Evolutionary conservation across 2,113 vertebrate genomes (phyloP), one percentile per base, ranked within the genome.

Genomic region (Strix aluco): DNA sequence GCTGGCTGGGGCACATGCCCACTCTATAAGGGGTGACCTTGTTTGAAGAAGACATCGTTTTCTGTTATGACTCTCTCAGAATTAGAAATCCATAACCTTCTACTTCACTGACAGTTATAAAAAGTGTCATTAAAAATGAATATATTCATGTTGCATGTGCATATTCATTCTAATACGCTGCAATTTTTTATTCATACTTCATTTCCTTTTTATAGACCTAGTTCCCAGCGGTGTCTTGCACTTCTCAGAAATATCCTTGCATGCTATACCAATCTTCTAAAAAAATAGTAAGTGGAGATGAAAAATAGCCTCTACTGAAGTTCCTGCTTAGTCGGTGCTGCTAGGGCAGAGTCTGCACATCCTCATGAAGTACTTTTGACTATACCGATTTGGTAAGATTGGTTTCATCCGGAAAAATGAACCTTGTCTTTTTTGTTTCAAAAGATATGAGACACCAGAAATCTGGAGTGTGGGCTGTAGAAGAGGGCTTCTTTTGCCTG

Each of bases 171-270:
- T 82, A 95, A 92, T 87, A 70, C 32, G 38, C 25, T 69, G 40
- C n/a, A 27, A 73, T 81, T 86, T 95, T 96, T 92, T 87, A 95
- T 92, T 82, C 54, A 47, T 65, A 69, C 69, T 84, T 92, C 44
- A 94, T 90, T 94, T 93, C 62, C 63, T 77, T 89, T 88, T 93
- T 69, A 91, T 84, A 91, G 89, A 36, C 38, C 16, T 62, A 18
- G 15, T 69, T 94, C 75, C 87, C 75, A 88, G 67, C 0, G 1
- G 46, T 65, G 72, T 70, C 70, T 89, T 87, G 51, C 65, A 77
- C 21, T 84, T 82, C 74, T 77, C 40, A 32, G 80, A 90, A 93
- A 85, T 66, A 93, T 55, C 25, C 26, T 77, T 77, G 36, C n/a
- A 22, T n/a, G 22, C 46, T 44, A 40, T 40, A 21, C 17, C 42